Conservation (phyloP, 2,113 vertebrate species). For the Lota lota region DNA sequence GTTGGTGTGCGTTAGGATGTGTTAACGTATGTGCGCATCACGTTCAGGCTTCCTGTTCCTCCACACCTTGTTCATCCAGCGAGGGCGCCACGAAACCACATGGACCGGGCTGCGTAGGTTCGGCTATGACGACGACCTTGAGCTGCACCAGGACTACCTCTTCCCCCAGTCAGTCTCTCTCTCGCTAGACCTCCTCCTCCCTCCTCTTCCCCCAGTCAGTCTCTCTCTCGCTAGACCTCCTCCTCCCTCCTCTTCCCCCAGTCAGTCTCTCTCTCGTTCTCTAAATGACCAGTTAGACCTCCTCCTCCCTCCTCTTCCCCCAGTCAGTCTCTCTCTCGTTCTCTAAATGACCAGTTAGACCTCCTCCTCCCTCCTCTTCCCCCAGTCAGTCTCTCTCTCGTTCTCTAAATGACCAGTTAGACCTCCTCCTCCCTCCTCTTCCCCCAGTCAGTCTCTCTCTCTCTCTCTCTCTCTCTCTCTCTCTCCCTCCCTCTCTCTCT, state of each 20-base stretch:
- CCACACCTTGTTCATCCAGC: constrained; percentile 96
- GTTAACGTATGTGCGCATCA: background rate
- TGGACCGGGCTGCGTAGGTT: constrained; percentile 96
- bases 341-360: background rate
- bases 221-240: no score
- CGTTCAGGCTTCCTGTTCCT: constrained; percentile 93
- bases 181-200: background rate
- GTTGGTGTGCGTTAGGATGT: background rate
- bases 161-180: constrained; percentile 82
- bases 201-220: no score
- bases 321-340: no score
- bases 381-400: constrained; percentile 74
- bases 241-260: no score
- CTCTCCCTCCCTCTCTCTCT: background rate
- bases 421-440: background rate
- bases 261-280: no score
- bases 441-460: background rate
- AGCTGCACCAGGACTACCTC: constrained; percentile 93
- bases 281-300: no score
- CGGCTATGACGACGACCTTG: constrained; percentile 92
- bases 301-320: no score
- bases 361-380: constrained; percentile 76
- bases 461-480: background rate
- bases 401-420: no score
- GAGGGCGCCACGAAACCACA: constrained; percentile 95